Base-by-base conservation (phyloP, 2,888 invertebrate genomes). In the Ormyrus pomaceus region DNA sequence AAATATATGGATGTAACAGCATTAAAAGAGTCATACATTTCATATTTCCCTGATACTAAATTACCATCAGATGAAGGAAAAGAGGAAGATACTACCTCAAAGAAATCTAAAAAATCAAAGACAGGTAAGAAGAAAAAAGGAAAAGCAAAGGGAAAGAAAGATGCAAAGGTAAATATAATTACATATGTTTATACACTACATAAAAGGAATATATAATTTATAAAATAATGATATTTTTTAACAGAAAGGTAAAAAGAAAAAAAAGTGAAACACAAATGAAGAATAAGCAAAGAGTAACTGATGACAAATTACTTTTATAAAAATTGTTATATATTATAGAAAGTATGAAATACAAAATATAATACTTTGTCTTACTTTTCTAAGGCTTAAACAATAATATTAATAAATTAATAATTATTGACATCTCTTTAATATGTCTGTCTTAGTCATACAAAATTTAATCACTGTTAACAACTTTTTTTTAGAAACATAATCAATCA, bases 401-500 rank as follows among this genome's bases (percentile, higher is more conserved):
- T 72, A 77, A 72, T 48, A 62, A 73, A 69, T 77, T 61, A 45
- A 50, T 50, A 13, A 13, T 34, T 65, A 13, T 11, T 50, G 51
- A n/a, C 34, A 11, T 8, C 51, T 71, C 45, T 56, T 4, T 50
- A 70, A 0, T 50, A 13, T 62, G 46, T 34, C 34, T 34, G 2
- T 34, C 4, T 34, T 34, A 34, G 34, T 34, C 34, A 3, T 76
- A 55, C 34, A n/a, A 51, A 56, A 51, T 8, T 50, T 48, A 77
- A 59, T 48, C 45, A 46, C 11, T 69, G 13, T 48, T 11, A 19
- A 68, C 46, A 11, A 56, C 53, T 58, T 34, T 4, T 34, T 34
- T 4, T 34, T 34, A 34, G 8, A 46, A 50, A 9, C 11, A 77
- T 64, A 10, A 79, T 93, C 93, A 97, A 91, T 97, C 97, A 77